A percentile compares a stretch with the other conserved stretches of the same genome.
Conservation (phyloP, 2,113 vertebrate genomes). For the Pangasianodon hypophthalmus region DNA sequence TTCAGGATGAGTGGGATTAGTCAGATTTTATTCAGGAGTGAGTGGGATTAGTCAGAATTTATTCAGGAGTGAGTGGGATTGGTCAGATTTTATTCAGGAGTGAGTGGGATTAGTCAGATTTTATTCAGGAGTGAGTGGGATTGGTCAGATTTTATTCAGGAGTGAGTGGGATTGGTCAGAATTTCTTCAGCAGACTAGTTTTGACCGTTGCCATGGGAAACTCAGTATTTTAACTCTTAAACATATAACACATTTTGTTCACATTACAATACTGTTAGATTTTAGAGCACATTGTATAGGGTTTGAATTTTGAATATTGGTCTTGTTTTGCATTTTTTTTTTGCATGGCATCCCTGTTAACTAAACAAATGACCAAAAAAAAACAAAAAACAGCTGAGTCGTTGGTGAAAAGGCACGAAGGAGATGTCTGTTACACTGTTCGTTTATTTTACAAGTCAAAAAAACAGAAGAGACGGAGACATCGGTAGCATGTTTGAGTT, state of each 20-base stretch:
- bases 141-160: neutral
- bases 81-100: neutral
- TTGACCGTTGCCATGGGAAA: too few species aligned
- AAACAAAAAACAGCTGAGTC: neutral
- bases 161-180: neutral
- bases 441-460: neutral
- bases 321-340: neutral
- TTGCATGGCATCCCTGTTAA: neutral
- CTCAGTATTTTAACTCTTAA: too few species aligned
- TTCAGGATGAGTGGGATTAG: neutral
- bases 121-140: neutral
- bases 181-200: too few species aligned
- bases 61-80: neutral
- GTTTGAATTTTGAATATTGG: too few species aligned
- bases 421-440: neutral
- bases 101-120: neutral
- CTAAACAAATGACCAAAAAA: neutral
- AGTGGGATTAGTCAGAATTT: neutral
- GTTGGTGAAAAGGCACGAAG: neutral
- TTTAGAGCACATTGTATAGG: too few species aligned
- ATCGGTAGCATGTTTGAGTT: neutral
- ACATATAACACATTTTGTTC: too few species aligned
- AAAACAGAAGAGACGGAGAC: too few species aligned
- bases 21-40: neutral
- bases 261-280: too few species aligned